Percentiles rank a stretch among this genome's conserved stretches.
Evolutionary conservation across 2,888 invertebrate species (phyloP).

Genomic region (Spialia ferax): DNA sequence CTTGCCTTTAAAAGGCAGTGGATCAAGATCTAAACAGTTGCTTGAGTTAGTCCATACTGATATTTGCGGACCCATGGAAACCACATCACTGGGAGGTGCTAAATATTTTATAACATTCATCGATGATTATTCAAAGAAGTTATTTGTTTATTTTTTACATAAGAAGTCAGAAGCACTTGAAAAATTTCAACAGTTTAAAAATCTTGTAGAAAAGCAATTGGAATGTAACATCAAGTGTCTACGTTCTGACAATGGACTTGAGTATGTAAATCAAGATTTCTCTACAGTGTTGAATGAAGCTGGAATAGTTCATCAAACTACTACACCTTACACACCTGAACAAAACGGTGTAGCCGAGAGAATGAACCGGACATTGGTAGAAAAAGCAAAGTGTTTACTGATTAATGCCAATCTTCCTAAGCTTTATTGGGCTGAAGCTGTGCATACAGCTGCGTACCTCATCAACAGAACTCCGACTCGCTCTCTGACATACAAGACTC

Average conservation of each 20-base stretch:
- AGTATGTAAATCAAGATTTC: not conserved
- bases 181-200: not conserved
- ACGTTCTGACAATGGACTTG: conserved; percentile 4
- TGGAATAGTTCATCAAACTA: not conserved
- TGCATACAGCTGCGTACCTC: not conserved
- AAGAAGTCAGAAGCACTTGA: not conserved
- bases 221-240: not conserved
- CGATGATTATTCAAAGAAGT: not conserved
- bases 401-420: not conserved
- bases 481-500: conserved; percentile 44
- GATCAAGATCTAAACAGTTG: conserved; percentile 51
- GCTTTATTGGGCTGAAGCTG: not conserved
- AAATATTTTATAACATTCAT: not conserved
- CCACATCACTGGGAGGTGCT: conserved; percentile 52
- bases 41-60: conserved; percentile 61
- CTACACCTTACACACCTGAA: not conserved
- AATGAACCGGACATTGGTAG: not conserved
- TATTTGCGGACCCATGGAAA: conserved; percentile 60
- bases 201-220: not conserved
- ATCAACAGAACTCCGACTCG: conserved; percentile 41
- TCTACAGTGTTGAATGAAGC: not conserved
- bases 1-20: conserved; percentile 21
- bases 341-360: not conserved
- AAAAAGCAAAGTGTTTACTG: not conserved
- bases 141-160: not conserved